Conservation (phyloP, 1,140 invertebrate genomes). For the Calephelis virginiensis region DNA sequence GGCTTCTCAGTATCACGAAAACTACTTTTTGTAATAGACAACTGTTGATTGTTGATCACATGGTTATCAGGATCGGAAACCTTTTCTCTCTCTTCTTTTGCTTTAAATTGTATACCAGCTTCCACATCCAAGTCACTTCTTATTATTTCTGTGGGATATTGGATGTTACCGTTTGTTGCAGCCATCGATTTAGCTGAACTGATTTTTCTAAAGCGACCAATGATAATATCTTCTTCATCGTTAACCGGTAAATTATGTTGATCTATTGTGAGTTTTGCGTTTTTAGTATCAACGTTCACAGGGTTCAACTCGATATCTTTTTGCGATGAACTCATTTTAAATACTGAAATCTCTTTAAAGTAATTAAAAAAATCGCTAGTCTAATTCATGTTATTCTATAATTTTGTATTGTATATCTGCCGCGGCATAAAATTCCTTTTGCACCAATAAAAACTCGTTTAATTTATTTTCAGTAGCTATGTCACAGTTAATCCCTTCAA, state of each 20-base stretch:
- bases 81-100: constrained; percentile 54
- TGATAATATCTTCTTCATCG: constrained; percentile 73
- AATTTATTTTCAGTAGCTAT: no score
- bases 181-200: constrained; percentile 77
- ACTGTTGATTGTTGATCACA: constrained; percentile 41
- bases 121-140: constrained; percentile 58
- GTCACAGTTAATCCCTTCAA: no score
- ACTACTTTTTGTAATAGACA: constrained; percentile 78
- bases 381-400: constrained; percentile 39
- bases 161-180: constrained; percentile 72
- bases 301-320: constrained; percentile 69
- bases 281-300: constrained; percentile 41
- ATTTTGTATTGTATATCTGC: not conserved
- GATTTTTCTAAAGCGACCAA: constrained; percentile 75
- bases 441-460: no score
- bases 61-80: constrained; percentile 36
- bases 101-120: constrained; percentile 60
- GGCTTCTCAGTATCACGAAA: constrained; percentile 81
- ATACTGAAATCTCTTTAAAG: not conserved
- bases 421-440: not conserved
- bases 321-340: constrained; percentile 53
- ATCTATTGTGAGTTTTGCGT: constrained; percentile 31
- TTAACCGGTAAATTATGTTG: constrained; percentile 44
- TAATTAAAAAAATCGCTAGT: constrained; percentile 17
- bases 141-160: constrained; percentile 61